A percentile compares a stretch with the other conserved stretches of the same genome.
Evolutionary conservation across 1,140 invertebrate genomes (phyloP).

Genomic region (Pemphigus obesinymphae): DNA sequence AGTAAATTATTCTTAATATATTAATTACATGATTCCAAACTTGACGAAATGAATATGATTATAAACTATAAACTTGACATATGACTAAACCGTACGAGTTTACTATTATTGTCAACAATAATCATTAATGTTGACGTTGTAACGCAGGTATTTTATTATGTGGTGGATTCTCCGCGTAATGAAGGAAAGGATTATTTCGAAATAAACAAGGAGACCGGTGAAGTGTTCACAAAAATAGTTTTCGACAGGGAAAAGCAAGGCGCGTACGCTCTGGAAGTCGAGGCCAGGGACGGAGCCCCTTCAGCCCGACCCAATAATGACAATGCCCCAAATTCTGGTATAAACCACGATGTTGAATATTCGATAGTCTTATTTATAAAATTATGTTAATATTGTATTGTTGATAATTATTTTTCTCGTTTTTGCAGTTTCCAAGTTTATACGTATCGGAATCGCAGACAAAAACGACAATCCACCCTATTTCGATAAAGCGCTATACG

Average conservation of each 20-base stretch:
- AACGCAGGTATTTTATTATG: slow-evolving; percentile 78
- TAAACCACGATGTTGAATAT: slow-evolving; percentile 46
- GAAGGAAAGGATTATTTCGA: slow-evolving; percentile 92
- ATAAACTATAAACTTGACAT: not conserved
- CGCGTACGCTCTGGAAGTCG: slow-evolving; percentile 88
- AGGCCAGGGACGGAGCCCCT: slow-evolving; percentile 85
- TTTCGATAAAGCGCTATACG: slow-evolving; percentile 92
- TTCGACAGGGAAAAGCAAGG: slow-evolving; percentile 93
- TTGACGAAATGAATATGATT: no score
- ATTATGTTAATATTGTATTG: no score
- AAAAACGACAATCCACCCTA: slow-evolving; percentile 98
- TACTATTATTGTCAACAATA: not conserved
- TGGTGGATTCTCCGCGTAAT: slow-evolving; percentile 82
- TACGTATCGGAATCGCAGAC: slow-evolving; percentile 84
- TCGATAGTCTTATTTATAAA: no score
- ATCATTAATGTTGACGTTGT: not conserved
- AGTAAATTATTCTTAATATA: no score
- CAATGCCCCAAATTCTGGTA: slow-evolving; percentile 87
- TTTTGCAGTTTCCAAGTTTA: slow-evolving; percentile 82
- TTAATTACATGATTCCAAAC: no score
- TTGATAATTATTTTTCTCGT: no score
- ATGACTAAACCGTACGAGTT: not conserved
- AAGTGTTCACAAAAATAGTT: slow-evolving; percentile 87
- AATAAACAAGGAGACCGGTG: slow-evolving; percentile 87
- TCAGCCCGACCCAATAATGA: slow-evolving; percentile 86